Evolutionary conservation across 2,797 vertebrate species (phyloP), one percentile per base, ranked within the genome.

Genomic region (Mus caroli): DNA sequence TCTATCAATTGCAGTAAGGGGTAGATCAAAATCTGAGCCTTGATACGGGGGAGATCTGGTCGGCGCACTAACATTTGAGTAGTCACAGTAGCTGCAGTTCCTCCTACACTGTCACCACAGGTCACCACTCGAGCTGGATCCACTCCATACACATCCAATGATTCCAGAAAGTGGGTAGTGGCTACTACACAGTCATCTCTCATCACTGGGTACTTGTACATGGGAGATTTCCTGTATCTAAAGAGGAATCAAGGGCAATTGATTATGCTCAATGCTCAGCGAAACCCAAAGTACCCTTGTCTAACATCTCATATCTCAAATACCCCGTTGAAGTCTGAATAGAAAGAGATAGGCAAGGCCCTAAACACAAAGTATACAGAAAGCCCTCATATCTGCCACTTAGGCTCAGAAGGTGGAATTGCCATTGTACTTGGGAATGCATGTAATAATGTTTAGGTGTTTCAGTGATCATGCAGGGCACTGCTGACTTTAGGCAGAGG

Each of bases 21-120:
- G 67, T 99, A 99, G 97, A 99, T 98, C 60, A 99, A 98, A 91
- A 99, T 97, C 97, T 99, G 99, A 76, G 99, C 99, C 37, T 99
- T 98, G 96, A 99, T 98, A 97, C 97, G 98, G 8, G 98, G 98
- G 97, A 99, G 98, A 93, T 99, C 98, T 92, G 96, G 83, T 34
- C 92, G 96, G 94, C 97, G 97, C 85, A 79, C 80, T 62, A 98
- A 95, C 5, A 97, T 97, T 94, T 99, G 99, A 98, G 99, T 99
- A 28, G 99, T 86, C 0, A 98, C 95, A 1, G 98, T 98, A 71
- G 98, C 97, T 76, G 99, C 37, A n/a, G 98, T 98, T 1, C 99
- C 99, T 84, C 99, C 99, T 8, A 98, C 97, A 9, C 99, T 99
- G 92, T 99, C 99, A 22, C 99, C 99, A 14, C 98, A 98, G 94